A percentile compares a stretch with the other conserved stretches of the same genome.
Evolutionary conservation across 2,888 invertebrate species (phyloP).

Genomic region (Diplazon laetatorius): DNA sequence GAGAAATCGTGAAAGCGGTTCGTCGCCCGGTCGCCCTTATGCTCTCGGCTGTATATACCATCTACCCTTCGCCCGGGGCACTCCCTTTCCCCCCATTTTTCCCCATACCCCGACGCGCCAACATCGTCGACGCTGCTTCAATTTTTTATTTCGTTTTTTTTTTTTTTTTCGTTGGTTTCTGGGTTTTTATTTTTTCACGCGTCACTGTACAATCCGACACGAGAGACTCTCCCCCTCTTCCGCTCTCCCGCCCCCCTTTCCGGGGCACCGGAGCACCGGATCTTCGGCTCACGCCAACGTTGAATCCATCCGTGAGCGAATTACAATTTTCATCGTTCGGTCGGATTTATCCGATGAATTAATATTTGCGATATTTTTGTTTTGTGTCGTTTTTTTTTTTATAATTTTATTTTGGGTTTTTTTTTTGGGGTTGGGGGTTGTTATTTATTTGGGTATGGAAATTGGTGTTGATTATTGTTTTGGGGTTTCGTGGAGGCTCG

Average conservation of each 20-base stretch:
- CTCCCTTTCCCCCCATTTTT: too few species aligned
- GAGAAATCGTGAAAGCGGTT: slow-evolving; percentile 24
- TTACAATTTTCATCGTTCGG: background rate
- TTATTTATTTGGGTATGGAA: too few species aligned
- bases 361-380: background rate
- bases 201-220: slow-evolving; percentile 22
- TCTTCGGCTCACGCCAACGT: slow-evolving; percentile 18
- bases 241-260: too few species aligned
- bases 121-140: slow-evolving; percentile 10
- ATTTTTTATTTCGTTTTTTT: too few species aligned
- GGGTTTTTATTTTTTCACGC: slow-evolving; percentile 21
- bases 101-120: too few species aligned
- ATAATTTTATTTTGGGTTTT: too few species aligned
- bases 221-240: slow-evolving; percentile 14
- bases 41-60: slow-evolving; percentile 5
- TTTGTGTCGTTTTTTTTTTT: background rate
- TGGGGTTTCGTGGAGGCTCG: too few species aligned
- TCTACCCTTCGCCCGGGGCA: background rate
- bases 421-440: too few species aligned
- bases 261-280: too few species aligned
- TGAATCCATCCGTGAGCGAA: background rate
- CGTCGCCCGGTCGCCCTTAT: slow-evolving; percentile 16
- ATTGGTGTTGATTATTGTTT: too few species aligned
- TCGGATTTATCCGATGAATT: background rate
- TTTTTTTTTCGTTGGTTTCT: too few species aligned